Evolutionary conservation across 2,888 invertebrate genomes (phyloP), one percentile per base, ranked within the genome.

Genomic region (Rhagium mordax): DNA sequence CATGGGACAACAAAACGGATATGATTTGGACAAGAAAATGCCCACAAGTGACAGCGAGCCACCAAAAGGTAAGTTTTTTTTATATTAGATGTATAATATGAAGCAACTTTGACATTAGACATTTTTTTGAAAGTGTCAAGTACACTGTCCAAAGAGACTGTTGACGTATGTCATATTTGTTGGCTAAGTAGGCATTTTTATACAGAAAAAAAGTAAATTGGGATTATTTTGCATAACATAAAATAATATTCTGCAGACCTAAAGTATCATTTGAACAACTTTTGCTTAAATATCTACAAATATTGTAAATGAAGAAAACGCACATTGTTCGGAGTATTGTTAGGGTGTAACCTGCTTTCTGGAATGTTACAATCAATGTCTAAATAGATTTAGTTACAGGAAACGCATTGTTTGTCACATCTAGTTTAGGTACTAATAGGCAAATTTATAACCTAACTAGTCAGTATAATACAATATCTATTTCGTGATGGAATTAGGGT

Each of bases 1-100:
- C 41, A 77, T 77, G 77, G 77, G 62, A n/a, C 74, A 77, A 3
- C 72, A 74, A 57, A 75, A 77, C 48, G 67, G 69, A 21, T 75
- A 64, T 21, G 75, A 77, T 41, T n/a, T 77, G 64, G 77, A 74
- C 61, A 77, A 77, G 64, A 77, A 75, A 65, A 53, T 73, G 41
- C 66, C 74, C 65, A 13, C 67, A 0, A n/a, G 27, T 29, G 71
- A 75, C 33, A 65, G 33, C 5, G 60, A 16, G 7, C 59, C 57
- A 27, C 66, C 70, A 3, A 70, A 69, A 61, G 75, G 77, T 74
- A 59, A 72, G 77, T 72, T n/a, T 7, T 18, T 18, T 33, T 41
- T 10, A 29, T 41, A 20, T 47, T 20, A 21, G 2, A 21, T 13
- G 3, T n/a, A n/a, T n/a, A n/a, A n/a, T n/a, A n/a, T 27, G 15